phyloP scores from a whole-genome alignment of 2,888 invertebrate species.

The Geophilus truncorum region DNA sequence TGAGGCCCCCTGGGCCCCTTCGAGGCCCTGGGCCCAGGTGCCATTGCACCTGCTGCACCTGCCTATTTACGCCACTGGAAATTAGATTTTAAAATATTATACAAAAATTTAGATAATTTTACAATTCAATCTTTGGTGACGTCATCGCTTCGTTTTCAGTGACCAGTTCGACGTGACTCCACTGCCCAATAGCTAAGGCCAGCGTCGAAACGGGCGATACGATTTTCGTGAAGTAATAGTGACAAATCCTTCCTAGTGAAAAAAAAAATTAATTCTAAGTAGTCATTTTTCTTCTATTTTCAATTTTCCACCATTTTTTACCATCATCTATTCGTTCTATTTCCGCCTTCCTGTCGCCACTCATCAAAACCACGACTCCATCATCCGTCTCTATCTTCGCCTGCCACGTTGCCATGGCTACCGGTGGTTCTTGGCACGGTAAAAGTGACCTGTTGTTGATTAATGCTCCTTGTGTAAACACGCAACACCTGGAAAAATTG shows the following conservation, averaged over 20 bases:
- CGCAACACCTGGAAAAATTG: constrained; percentile 41
- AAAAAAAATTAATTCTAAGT: no score
- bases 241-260: constrained; percentile 34
- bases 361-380: constrained; percentile 44
- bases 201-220: constrained; percentile 49
- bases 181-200: constrained; percentile 48
- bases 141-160: neutral
- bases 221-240: constrained; percentile 44
- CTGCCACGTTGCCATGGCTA: constrained; percentile 50
- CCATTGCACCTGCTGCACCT: no score
- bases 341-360: constrained; percentile 43
- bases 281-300: no score
- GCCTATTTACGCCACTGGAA: no score
- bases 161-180: constrained; percentile 37
- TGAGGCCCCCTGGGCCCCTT: no score
- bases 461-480: constrained; percentile 49
- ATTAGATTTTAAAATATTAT: neutral
- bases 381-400: constrained; percentile 42
- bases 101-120: neutral
- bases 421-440: constrained; percentile 51
- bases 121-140: neutral
- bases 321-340: neutral
- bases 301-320: no score
- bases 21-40: no score
- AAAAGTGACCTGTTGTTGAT: constrained; percentile 51